Evolutionary conservation across 2,888 invertebrate species (phyloP), one percentile per base, ranked within the genome.

Genomic region (Magallana nippona): DNA sequence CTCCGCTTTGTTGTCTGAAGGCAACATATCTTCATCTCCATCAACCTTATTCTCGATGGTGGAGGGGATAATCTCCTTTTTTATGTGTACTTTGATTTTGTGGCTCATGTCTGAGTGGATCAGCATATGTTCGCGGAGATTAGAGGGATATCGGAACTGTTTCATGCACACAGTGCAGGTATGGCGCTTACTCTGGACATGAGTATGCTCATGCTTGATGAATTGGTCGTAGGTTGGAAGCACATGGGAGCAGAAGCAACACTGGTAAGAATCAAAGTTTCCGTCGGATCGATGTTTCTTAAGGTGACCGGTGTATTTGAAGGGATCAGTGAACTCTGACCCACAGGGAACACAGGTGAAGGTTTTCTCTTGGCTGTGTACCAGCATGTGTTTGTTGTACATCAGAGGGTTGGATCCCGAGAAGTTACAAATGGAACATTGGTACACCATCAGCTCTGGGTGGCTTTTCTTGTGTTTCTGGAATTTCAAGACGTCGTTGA

Each of bases 131-230:
- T 91, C 91, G 44, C 86, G 86, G 2, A 91, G 86, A 81, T 89
- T 88, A 11, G 89, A 88, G 1, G 90, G 88, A 60, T 86, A 88
- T 44, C 88, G 85, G 82, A 91, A 91, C 71, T 89, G 89, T 78
- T 91, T 90, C 55, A 86, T 77, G 83, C 91, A 91, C 15, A 89
- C 81, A 22, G 77, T 84, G 77, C 91, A 91, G 0, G 88, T 85
- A 81, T 90, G 86, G 3, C 87, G 85, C 62, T 89, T 89, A 17
- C 86, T 84, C 32, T 90, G 90, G 8, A 89, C 90, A 82, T 92
- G 92, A 1, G 90, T 87, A 81, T 91, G 90, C 81, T 92, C 91
- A 71, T 92, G 92, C 10, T 89, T 81, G 11, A 91, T 87, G 82
- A 91, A 91, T 83, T 88, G 90, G 44, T 92, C 90, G 79, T 90